Evolutionary conservation across 2,797 vertebrate species (phyloP).

Genomic region (Esox lucius): DNA sequence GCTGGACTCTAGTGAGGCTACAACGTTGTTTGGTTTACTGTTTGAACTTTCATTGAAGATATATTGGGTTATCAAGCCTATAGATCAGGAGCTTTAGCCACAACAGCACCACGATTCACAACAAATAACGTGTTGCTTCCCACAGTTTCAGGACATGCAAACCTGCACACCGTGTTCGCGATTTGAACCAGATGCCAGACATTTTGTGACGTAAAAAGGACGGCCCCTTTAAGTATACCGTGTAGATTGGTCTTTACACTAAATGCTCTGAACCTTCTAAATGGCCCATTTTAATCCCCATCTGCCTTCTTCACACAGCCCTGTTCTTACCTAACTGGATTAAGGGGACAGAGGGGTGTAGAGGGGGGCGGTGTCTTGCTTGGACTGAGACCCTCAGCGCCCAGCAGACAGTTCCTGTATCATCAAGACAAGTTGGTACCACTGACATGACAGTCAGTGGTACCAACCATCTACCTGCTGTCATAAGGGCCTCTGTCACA

Average conservation of each 20-base stretch:
- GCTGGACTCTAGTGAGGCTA: too few relatives aligned
- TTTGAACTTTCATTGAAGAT: too few relatives aligned
- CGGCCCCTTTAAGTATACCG: too few relatives aligned
- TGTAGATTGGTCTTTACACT: neutral
- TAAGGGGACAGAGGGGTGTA: constrained; percentile 74
- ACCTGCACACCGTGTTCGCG: too few relatives aligned
- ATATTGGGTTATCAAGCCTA: too few relatives aligned
- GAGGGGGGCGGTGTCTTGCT: constrained; percentile 80
- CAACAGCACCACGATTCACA: too few relatives aligned
- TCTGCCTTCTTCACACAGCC: neutral
- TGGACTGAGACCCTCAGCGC: constrained; percentile 69
- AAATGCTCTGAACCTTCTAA: neutral
- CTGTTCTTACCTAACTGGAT: constrained; percentile 78
- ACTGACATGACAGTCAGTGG: neutral
- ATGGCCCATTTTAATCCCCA: neutral
- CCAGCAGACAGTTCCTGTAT: constrained; percentile 76
- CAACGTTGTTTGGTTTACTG: too few relatives aligned
- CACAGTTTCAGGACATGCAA: too few relatives aligned
- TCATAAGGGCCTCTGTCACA: neutral
- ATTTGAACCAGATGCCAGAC: too few relatives aligned
- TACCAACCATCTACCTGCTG: neutral
- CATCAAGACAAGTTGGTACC: constrained; percentile 1
- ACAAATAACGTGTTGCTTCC: too few relatives aligned
- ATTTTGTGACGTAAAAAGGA: too few relatives aligned
- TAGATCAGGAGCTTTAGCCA: too few relatives aligned